These are phyloP conservation scores for Melanaphis sacchari DNA, from an alignment of 1,140 invertebrate genomes.

Conservation along the genomic window DNA sequence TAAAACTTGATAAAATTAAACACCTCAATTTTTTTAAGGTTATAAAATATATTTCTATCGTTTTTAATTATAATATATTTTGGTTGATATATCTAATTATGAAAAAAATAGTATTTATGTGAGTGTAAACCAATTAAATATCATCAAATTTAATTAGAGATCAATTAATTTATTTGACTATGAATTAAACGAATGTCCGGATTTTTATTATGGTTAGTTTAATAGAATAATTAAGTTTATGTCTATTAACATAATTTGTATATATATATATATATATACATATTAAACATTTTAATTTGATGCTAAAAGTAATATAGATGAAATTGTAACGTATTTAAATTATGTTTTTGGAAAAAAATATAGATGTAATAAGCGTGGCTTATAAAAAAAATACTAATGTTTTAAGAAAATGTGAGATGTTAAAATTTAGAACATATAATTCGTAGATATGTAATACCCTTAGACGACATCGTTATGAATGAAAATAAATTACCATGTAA, in stretches of 20 bases:
- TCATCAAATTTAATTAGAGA: background rate
- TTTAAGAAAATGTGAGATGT: background rate
- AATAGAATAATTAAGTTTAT: background rate
- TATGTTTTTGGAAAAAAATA: background rate
- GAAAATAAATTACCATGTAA: background rate
- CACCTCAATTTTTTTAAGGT: background rate
- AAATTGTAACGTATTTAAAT: background rate
- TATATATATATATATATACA: too few species aligned
- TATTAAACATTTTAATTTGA: constrained; percentile 8
- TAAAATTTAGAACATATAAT: background rate
- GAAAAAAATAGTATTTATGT: background rate
- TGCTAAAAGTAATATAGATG: background rate
- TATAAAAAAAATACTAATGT: background rate
- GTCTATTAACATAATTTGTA: background rate
- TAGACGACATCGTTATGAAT: background rate
- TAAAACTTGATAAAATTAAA: background rate
- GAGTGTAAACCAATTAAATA: background rate
- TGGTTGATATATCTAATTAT: background rate
- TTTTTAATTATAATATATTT: background rate
- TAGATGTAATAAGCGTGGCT: background rate
- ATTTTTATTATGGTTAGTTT: background rate
- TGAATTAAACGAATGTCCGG: background rate
- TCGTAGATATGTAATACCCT: background rate
- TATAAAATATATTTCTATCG: background rate
- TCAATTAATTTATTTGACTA: background rate